These are phyloP conservation scores for Caenorhabditis panamensis DNA, from an alignment of 2,888 invertebrate species.

Conservation along the genomic window DNA sequence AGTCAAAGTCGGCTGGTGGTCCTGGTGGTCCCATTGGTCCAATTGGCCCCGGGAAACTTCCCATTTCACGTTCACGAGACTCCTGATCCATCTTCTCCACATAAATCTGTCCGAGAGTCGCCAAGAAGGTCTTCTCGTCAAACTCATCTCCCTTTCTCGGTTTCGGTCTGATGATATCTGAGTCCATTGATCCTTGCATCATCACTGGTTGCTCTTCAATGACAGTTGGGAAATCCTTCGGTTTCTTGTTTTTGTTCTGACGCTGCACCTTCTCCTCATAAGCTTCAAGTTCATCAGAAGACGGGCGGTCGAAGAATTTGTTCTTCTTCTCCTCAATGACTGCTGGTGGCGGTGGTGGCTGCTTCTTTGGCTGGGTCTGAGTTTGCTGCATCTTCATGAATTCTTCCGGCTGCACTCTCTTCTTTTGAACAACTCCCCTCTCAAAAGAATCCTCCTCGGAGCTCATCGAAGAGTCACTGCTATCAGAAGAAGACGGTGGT, in stretches of 20 bases:
- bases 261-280: constrained; percentile 41
- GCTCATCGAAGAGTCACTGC: constrained; percentile 21
- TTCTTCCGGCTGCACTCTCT: constrained; percentile 20
- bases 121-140: constrained; percentile 51
- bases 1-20: constrained; percentile 37
- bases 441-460: constrained; percentile 31
- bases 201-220: constrained; percentile 24
- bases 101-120: constrained; percentile 36
- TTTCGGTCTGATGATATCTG: constrained; percentile 11
- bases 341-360: not conserved
- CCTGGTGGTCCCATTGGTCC: constrained; percentile 39
- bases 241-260: constrained; percentile 19
- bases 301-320: constrained; percentile 48
- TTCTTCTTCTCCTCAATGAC: constrained; percentile 13
- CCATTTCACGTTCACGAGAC: not conserved
- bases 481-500: constrained; percentile 3
- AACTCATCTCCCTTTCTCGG: constrained; percentile 29
- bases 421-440: not conserved
- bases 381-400: constrained; percentile 21
- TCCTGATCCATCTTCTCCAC: constrained; percentile 32
- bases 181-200: constrained; percentile 22
- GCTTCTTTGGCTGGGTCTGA: constrained; percentile 9
- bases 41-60: constrained; percentile 27
- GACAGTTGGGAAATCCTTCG: not conserved
- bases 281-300: constrained; percentile 43